Conservation (phyloP, 37 sponge, comb jelly and placozoan genomes). For the Ianthella basta region DNA sequence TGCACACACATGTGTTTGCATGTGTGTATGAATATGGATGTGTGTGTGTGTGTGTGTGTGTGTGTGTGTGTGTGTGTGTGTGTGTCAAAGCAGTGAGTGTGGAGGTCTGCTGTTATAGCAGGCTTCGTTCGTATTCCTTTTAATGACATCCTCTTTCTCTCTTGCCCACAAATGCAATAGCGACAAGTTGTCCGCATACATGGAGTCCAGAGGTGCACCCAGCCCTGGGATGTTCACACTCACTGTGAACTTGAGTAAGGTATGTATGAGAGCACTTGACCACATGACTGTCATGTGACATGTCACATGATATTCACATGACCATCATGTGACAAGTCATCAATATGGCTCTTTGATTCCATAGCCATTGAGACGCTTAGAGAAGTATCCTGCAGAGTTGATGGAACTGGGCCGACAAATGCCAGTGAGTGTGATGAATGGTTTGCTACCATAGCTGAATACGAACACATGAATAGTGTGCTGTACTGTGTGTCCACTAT, state of each 20-base stretch:
- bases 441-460: no score
- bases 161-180: no score
- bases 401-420: conserved; percentile 85
- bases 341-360: not conserved
- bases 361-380: conserved; percentile 85
- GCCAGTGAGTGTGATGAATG: conserved; percentile 64
- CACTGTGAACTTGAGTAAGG: conserved; percentile 86
- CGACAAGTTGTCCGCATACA: conserved; percentile 83
- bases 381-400: conserved; percentile 82
- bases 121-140: no score
- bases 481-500: no score
- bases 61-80: not conserved
- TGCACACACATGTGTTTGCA: no score
- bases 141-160: no score
- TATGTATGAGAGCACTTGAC: conserved; percentile 25
- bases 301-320: not conserved
- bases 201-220: conserved; percentile 86
- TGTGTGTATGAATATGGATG: no score
- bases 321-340: not conserved
- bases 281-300: not conserved
- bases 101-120: no score
- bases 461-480: no score
- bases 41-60: not conserved
- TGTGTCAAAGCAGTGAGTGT: no score
- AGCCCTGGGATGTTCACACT: conserved; percentile 86